phyloP scores from a whole-genome alignment of 2,888 invertebrate genomes.

The Calameuta filiformis region DNA sequence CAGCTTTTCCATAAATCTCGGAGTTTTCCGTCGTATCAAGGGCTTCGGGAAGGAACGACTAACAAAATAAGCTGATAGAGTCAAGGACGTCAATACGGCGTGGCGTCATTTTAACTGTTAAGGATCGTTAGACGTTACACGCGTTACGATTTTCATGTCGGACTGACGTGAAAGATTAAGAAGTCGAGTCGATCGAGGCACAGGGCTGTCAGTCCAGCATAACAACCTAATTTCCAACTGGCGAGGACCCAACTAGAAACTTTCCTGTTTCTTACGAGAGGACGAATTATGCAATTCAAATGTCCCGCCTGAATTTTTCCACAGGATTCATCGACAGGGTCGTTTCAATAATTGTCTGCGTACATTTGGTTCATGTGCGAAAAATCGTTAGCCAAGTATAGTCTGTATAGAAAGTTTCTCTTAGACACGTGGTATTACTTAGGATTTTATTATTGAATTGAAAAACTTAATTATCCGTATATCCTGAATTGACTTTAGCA shows the following conservation, averaged over 20 bases:
- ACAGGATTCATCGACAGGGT: background rate
- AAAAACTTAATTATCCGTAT: background rate
- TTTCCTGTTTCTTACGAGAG: background rate
- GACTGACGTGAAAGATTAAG: background rate
- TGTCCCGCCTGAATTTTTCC: background rate
- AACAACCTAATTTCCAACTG: conserved; percentile 15
- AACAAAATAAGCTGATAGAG: background rate
- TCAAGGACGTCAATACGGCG: background rate
- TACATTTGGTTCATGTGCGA: background rate
- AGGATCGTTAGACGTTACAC: background rate
- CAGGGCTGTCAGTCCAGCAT: conserved; percentile 21
- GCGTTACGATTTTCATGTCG: background rate
- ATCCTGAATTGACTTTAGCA: background rate
- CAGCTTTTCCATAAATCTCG: conserved; percentile 1
- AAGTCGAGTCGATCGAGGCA: conserved; percentile 3
- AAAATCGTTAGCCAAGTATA: background rate
- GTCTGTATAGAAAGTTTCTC: background rate
- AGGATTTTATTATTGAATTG: background rate
- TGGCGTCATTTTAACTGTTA: background rate
- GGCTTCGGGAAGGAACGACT: background rate
- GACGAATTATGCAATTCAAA: background rate
- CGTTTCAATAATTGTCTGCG: background rate
- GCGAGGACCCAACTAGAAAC: background rate
- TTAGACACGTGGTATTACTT: background rate
- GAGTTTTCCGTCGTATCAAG: conserved; percentile 1